phyloP scores from a whole-genome alignment of 1,140 invertebrate species.

The Nixonia krombeini region DNA sequence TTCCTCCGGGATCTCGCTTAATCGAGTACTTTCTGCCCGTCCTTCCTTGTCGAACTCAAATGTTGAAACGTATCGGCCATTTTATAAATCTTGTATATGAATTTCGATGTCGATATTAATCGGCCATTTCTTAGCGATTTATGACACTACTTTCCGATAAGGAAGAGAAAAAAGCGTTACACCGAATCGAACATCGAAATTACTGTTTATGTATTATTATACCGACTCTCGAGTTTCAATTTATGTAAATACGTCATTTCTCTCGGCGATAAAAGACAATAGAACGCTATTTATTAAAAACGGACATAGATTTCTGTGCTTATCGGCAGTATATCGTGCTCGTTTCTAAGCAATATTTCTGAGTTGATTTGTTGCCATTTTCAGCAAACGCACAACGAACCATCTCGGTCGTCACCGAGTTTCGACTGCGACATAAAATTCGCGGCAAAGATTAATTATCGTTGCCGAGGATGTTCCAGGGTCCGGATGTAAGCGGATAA shows the following conservation, averaged over 20 bases:
- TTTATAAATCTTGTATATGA: conserved; percentile 10
- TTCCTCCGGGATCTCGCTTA: neutral
- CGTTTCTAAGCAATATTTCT: neutral
- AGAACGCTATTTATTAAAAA: neutral
- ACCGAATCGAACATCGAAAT: neutral
- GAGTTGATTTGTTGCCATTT: too few relatives aligned
- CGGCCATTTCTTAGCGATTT: neutral
- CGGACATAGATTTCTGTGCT: too few relatives aligned
- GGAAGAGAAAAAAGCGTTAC: neutral
- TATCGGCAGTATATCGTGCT: too few relatives aligned
- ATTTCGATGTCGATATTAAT: neutral
- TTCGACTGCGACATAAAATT: neutral
- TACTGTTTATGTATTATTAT: too few relatives aligned
- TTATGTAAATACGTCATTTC: too few relatives aligned
- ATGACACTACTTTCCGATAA: neutral
- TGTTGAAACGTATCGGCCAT: conserved; percentile 1
- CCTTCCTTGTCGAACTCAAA: neutral
- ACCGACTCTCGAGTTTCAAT: too few relatives aligned
- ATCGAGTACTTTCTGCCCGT: neutral
- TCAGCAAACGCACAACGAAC: too few relatives aligned
- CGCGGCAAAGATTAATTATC: neutral
- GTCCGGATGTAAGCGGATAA: conserved; percentile 5
- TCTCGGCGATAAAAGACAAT: neutral
- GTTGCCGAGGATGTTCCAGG: neutral
- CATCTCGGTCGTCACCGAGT: neutral